phyloP scores from a whole-genome alignment of 2,797 vertebrate species.

The Aselliscus stoliczkanus region DNA sequence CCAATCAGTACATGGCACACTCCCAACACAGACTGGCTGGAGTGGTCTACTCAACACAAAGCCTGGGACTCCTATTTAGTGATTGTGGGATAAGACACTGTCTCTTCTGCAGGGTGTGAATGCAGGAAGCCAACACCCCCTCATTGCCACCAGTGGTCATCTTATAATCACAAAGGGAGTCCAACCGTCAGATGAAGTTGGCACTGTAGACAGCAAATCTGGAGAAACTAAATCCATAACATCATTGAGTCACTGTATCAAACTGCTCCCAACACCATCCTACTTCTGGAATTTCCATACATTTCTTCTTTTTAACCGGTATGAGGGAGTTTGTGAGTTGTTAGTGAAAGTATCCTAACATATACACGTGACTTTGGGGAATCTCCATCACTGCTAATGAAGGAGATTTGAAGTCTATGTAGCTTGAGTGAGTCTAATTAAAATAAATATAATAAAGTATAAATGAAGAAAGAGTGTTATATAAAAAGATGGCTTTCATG shows the following conservation, averaged over 20 bases:
- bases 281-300: background rate
- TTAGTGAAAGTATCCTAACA: background rate
- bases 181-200: background rate
- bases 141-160: background rate
- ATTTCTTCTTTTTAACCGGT: background rate
- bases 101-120: background rate
- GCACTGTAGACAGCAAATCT: background rate
- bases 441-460: background rate
- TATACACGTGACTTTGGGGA: background rate
- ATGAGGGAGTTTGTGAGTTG: background rate
- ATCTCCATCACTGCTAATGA: background rate
- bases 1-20: background rate
- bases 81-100: background rate
- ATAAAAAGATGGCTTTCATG: background rate
- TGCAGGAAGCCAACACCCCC: background rate
- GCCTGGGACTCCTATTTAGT: background rate
- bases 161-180: background rate
- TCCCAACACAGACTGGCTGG: background rate
- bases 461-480: background rate
- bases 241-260: background rate
- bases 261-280: background rate
- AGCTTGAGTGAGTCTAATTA: background rate
- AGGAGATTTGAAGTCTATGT: background rate
- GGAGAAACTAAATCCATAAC: background rate
- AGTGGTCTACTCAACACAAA: background rate